Percentiles rank a stretch among this genome's conserved stretches.
Evolutionary conservation across 2,888 invertebrate genomes (phyloP).

Genomic region (Celastrina argiolus): DNA sequence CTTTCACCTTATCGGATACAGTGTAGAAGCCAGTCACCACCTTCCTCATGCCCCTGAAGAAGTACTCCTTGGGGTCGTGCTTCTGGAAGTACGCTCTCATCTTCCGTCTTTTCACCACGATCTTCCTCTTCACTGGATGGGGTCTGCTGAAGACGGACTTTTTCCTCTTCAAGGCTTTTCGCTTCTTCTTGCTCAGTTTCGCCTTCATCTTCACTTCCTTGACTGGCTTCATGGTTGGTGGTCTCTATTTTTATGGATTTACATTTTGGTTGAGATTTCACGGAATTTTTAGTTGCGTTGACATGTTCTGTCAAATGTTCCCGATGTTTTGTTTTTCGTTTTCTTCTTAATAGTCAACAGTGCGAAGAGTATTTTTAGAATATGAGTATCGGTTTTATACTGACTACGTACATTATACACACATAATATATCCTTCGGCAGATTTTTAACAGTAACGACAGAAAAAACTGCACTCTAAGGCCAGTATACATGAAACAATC

Average conservation of each 20-base stretch:
- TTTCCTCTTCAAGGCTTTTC: constrained; percentile 51
- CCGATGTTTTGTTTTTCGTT: not conserved
- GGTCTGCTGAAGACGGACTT: constrained; percentile 56
- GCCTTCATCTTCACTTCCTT: constrained; percentile 1
- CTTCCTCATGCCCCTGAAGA: constrained; percentile 46
- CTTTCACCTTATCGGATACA: constrained; percentile 55
- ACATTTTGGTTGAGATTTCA: not conserved
- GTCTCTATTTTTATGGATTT: not conserved
- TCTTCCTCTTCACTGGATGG: constrained; percentile 55
- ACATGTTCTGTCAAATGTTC: not conserved
- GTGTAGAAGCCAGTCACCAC: constrained; percentile 53
- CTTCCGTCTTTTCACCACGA: constrained; percentile 47
- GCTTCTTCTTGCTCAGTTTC: constrained; percentile 49
- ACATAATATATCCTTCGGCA: too few species aligned
- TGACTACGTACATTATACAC: too few species aligned
- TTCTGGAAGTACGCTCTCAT: constrained; percentile 55
- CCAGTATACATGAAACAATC: too few species aligned
- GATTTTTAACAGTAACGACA: too few species aligned
- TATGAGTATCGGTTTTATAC: too few species aligned
- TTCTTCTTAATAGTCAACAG: not conserved
- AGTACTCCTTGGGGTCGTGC: constrained; percentile 46
- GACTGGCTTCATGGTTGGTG: not conserved
- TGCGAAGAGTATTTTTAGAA: not conserved
- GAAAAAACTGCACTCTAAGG: too few species aligned
- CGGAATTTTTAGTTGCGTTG: not conserved